Evolutionary conservation across 2,113 vertebrate genomes (phyloP), one percentile per base, ranked within the genome.

Genomic region (Solea solea): DNA sequence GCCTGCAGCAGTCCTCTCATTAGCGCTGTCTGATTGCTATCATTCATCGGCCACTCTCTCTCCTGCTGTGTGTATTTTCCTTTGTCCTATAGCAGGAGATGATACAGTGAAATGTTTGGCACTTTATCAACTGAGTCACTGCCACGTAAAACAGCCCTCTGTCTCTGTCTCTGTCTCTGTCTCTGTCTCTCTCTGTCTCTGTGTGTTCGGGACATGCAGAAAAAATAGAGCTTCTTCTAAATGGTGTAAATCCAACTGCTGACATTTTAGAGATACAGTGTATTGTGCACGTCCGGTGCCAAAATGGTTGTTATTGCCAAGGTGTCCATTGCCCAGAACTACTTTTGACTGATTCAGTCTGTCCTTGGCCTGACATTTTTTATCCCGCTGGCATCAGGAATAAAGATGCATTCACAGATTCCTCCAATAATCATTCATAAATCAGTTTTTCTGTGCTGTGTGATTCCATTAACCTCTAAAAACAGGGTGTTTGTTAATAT

Each of bases 1-100:
- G 85, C 50, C 5, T 72, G 70, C 1, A 11, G 62, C 79, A 65
- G 40, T 71, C 70, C 53, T 81, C 74, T 82, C 68, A 69, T 84
- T 84, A 81, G 62, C 49, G 46, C 67, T 60, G 65, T 71, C 49
- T 69, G 73, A 76, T 64, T 45, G 48, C 66, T 51, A 69, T 75
- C 59, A 42, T 80, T 71, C 69, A 60, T 56, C 50, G 40, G 7
- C 59, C 60, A 50, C 12, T 67, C 51, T 39, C 49, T 61, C 44
- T 53, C 53, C 39, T 58, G 49, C 64, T 73, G 52, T 62, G 8
- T 27, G 27, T 54, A 34, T 34, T 10, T 69, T 46, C 12, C 28
- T 59, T 34, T 41, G 55, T 54, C 8, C 71, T 34, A 21, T 21
- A 69, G 65, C 21, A 42, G 49, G 61, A 66, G 69, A 71, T 67